These are phyloP conservation scores for Oegoconia quadripuncta DNA, from an alignment of 2,888 invertebrate genomes.

Conservation along the genomic window DNA sequence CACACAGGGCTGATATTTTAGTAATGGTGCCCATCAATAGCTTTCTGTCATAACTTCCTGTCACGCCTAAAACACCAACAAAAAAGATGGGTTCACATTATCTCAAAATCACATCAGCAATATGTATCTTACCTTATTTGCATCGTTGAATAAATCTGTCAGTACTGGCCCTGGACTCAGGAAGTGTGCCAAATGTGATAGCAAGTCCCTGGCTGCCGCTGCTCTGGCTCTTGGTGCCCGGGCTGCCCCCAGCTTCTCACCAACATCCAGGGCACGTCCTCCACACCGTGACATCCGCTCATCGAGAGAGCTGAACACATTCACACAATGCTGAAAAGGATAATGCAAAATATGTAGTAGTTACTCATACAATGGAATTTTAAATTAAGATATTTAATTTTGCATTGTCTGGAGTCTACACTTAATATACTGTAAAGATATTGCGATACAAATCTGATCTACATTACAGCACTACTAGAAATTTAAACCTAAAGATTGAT, in stretches of 20 bases:
- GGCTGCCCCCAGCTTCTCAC: conserved; percentile 98
- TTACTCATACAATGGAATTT: not conserved
- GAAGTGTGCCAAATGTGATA: conserved; percentile 96
- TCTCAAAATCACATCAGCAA: not conserved
- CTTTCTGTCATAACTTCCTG: too few species aligned
- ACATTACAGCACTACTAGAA: too few species aligned
- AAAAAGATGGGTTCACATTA: too few species aligned
- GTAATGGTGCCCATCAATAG: too few species aligned
- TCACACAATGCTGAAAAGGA: conserved; percentile 84
- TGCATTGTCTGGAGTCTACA: too few species aligned
- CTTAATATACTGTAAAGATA: too few species aligned
- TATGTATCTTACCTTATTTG: conserved; percentile 79
- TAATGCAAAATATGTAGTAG: conserved; percentile 1
- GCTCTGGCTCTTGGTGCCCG: conserved; percentile 96
- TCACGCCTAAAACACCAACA: too few species aligned
- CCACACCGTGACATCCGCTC: conserved; percentile 98
- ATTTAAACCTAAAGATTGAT: too few species aligned
- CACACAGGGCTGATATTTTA: too few species aligned
- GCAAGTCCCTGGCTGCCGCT: conserved; percentile 95
- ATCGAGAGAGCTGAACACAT: conserved; percentile 94
- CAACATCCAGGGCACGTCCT: conserved; percentile 98
- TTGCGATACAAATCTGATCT: too few species aligned
- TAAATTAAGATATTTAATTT: too few species aligned
- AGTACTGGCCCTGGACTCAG: conserved; percentile 90
- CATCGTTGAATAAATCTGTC: conserved; percentile 92